Evolutionary conservation across 2,888 invertebrate species (phyloP).

Genomic region (Cheilosia vernalis): DNA sequence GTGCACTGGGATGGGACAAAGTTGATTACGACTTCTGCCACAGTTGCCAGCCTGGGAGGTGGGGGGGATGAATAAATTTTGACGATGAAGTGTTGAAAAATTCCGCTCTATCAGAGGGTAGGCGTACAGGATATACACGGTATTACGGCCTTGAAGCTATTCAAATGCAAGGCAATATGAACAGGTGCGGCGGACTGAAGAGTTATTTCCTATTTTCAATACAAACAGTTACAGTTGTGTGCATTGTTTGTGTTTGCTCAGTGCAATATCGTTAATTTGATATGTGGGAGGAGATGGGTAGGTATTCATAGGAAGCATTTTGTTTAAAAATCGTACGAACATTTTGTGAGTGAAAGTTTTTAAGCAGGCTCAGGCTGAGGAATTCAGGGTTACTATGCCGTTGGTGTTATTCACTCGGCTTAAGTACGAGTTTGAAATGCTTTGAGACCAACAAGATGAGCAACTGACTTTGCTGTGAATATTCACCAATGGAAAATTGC

Average conservation of each 20-base stretch:
- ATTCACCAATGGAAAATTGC: no score
- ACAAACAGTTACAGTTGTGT: slow-evolving; percentile 2
- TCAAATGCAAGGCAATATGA: slow-evolving; percentile 26
- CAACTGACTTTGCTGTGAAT: no score
- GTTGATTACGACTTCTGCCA: slow-evolving; percentile 61
- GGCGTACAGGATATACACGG: neutral
- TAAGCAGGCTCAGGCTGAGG: no score
- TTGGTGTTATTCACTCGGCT: no score
- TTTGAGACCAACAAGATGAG: no score
- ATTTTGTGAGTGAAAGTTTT: no score
- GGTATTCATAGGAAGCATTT: neutral
- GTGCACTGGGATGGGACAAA: slow-evolving; percentile 40
- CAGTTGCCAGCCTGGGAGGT: slow-evolving; percentile 5
- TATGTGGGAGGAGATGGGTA: neutral
- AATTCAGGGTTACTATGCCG: no score
- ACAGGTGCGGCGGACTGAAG: slow-evolving; percentile 28
- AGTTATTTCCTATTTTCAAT: slow-evolving; percentile 20
- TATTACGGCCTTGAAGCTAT: slow-evolving; percentile 33
- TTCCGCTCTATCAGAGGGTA: neutral
- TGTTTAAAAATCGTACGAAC: neutral
- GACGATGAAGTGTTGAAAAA: slow-evolving; percentile 62
- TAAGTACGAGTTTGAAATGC: no score
- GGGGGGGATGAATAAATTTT: slow-evolving; percentile 32
- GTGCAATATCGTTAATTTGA: neutral
- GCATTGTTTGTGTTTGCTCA: slow-evolving; percentile 7